Evolutionary conservation across 2,797 vertebrate genomes (phyloP).

Genomic region (Sphenopsis melanotis): DNA sequence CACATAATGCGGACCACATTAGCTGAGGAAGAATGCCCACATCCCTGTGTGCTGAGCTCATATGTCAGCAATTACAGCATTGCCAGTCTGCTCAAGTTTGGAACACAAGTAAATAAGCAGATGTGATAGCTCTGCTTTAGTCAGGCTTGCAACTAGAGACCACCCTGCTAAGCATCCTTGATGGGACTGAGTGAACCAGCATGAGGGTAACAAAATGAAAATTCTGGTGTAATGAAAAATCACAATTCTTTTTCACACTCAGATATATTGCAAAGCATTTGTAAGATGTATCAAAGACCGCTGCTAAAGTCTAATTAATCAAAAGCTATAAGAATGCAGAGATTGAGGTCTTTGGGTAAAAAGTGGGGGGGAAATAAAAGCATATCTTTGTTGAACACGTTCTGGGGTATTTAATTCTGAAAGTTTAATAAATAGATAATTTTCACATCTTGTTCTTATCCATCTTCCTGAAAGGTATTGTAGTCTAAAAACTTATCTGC

Average conservation of each 20-base stretch:
- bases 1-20: neutral
- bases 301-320: neutral
- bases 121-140: neutral
- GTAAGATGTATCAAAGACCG: neutral
- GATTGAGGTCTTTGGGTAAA: neutral
- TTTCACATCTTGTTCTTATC: neutral
- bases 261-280: neutral
- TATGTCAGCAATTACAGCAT: neutral
- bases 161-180: neutral
- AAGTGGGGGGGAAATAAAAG: accelerated
- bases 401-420: neutral
- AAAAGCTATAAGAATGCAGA: neutral
- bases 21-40: neutral
- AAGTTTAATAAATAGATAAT: neutral
- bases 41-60: neutral
- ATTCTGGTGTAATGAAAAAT: neutral
- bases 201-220: neutral
- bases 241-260: neutral
- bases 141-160: neutral
- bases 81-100: neutral
- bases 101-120: neutral
- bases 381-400: neutral
- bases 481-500: neutral
- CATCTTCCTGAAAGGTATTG: neutral
- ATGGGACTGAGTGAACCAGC: neutral